phyloP scores from a whole-genome alignment of 2,888 invertebrate genomes.

The Pheosia gnoma region DNA sequence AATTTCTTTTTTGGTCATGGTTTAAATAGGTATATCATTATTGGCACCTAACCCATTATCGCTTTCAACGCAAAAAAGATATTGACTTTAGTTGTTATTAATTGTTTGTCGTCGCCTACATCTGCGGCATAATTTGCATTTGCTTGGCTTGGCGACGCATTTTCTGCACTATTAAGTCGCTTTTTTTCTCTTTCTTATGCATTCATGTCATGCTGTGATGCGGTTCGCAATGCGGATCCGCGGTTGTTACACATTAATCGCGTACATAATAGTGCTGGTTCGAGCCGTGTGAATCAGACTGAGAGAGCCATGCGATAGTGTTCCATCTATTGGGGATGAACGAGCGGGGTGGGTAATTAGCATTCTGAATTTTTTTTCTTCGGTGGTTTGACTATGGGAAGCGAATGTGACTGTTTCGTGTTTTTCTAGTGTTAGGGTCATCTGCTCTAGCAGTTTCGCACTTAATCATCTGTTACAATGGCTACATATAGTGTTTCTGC shows the following conservation, averaged over 20 bases:
- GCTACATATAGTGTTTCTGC: no score
- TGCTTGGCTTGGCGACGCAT: not conserved
- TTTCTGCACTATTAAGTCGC: constrained; percentile 55
- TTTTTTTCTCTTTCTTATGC: constrained; percentile 30
- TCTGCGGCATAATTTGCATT: constrained; percentile 2
- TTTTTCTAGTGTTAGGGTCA: no score
- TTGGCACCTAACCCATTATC: not conserved
- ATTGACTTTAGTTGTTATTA: not conserved
- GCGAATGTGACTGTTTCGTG: no score
- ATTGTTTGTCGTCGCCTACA: not conserved
- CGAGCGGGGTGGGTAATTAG: constrained; percentile 8
- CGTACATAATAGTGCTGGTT: constrained; percentile 40
- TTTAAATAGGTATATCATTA: not conserved
- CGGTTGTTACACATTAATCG: constrained; percentile 46
- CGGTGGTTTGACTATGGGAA: no score
- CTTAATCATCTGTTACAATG: no score
- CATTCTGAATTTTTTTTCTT: not conserved
- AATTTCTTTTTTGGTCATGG: not conserved
- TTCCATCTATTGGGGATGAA: constrained; percentile 31
- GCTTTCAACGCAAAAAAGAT: not conserved
- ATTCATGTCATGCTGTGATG: constrained; percentile 39
- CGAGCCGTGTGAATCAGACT: constrained; percentile 74
- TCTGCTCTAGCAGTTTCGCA: no score
- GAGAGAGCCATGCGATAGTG: constrained; percentile 62
- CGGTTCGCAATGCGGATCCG: constrained; percentile 58